Percentiles rank a stretch among this genome's conserved stretches.
These are phyloP conservation scores for Hafferia zeledoni DNA, from an alignment of 2,797 vertebrate species.

Conservation along the genomic window DNA sequence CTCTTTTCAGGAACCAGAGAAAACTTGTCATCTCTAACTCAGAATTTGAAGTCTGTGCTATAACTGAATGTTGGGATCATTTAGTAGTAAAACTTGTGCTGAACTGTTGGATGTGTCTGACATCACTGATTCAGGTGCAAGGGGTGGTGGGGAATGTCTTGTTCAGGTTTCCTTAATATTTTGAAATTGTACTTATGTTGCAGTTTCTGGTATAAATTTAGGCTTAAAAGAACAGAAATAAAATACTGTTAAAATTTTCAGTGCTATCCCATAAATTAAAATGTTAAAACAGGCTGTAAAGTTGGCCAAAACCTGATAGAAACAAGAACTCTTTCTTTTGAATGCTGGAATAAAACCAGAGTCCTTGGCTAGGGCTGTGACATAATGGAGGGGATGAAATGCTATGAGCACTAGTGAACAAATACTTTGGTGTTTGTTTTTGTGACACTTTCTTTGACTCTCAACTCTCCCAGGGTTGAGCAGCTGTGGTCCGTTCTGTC, in stretches of 20 bases:
- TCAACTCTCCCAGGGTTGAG: background rate
- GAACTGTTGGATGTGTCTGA: background rate
- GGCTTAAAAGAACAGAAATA: background rate
- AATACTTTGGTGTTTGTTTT: background rate
- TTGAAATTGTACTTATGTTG: background rate
- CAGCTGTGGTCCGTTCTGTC: rapidly evolving
- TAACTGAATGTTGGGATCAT: background rate
- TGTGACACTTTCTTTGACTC: background rate
- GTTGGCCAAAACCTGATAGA: background rate
- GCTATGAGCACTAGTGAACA: background rate
- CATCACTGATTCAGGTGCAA: background rate
- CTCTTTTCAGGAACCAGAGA: background rate
- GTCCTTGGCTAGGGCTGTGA: background rate
- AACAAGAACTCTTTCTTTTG: background rate
- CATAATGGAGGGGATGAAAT: background rate
- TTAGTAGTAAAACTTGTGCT: background rate
- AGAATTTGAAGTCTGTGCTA: background rate
- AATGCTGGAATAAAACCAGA: background rate
- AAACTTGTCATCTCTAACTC: background rate
- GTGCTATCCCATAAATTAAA: background rate
- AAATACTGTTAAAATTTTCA: background rate
- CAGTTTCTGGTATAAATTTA: background rate
- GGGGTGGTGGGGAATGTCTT: background rate
- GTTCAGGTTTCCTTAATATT: background rate
- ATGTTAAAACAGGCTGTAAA: background rate